These are phyloP conservation scores for Oreochromis grahami DNA, from an alignment of 2,797 vertebrate species.

Conservation along the genomic window DNA sequence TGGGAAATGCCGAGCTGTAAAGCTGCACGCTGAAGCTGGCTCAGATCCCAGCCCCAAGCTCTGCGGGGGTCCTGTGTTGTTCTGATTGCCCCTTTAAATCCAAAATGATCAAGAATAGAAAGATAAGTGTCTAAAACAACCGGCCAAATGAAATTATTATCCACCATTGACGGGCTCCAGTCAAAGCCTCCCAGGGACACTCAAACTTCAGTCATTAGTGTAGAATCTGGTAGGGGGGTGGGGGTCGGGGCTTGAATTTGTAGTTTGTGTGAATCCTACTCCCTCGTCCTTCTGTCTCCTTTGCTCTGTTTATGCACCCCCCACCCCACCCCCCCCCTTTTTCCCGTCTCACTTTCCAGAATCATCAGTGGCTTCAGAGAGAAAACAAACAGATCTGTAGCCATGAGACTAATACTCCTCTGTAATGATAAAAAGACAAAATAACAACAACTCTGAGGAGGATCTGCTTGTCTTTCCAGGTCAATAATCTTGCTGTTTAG, in stretches of 20 bases:
- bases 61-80: conserved; percentile 18
- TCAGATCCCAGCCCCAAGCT: conserved; percentile 41
- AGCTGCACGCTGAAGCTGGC: conserved; percentile 29
- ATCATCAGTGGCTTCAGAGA: conserved; percentile 23
- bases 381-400: conserved; percentile 32
- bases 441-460: conserved; percentile 5
- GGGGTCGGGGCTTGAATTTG: conserved; percentile 51
- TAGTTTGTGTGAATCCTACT: conserved; percentile 53
- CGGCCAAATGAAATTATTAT: conserved; percentile 51
- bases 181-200: conserved; percentile 37
- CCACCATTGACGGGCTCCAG: conserved; percentile 27
- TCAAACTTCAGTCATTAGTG: conserved; percentile 35
- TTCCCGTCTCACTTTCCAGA: background rate
- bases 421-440: background rate
- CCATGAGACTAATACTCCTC: conserved; percentile 2
- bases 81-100: conserved; percentile 45
- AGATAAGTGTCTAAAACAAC: conserved; percentile 45
- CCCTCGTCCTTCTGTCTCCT: conserved; percentile 38
- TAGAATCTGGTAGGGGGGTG: background rate
- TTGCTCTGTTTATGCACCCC: conserved; percentile 49
- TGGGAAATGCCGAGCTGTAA: conserved; percentile 57
- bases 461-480: conserved; percentile 27
- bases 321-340: conserved; percentile 32
- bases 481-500: conserved; percentile 8
- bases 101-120: conserved; percentile 40